Percentiles rank a stretch among this genome's conserved stretches.
Conservation (phyloP, 2,888 invertebrate genomes). For the Sicus ferrugineus region DNA sequence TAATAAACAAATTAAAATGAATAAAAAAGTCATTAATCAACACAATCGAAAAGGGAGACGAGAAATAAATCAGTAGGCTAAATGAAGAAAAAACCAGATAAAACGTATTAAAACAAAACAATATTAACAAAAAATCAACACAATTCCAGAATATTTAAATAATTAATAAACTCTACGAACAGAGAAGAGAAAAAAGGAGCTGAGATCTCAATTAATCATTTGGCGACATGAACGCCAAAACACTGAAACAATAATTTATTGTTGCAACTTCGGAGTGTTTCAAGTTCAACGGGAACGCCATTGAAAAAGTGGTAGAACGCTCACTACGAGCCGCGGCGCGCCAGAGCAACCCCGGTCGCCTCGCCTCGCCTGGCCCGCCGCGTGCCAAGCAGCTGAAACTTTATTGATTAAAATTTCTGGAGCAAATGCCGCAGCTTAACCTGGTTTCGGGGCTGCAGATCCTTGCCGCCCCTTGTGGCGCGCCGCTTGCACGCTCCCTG, state of each 20-base stretch:
- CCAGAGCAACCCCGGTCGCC: slow-evolving; percentile 17
- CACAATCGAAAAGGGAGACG: slow-evolving; percentile 37
- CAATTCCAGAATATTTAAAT: slow-evolving; percentile 16
- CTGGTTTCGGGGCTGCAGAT: slow-evolving; percentile 30
- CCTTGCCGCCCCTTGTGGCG: neutral
- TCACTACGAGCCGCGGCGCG: neutral
- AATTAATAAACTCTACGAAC: slow-evolving; percentile 34
- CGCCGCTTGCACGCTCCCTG: neutral
- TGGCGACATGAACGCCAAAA: slow-evolving; percentile 40
- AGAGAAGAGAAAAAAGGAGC: slow-evolving; percentile 20
- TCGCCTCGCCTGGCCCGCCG: neutral
- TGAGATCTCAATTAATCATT: slow-evolving; percentile 53
- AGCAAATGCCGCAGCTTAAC: slow-evolving; percentile 37
- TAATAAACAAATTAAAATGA: slow-evolving; percentile 47
- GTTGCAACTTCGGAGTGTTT: neutral
- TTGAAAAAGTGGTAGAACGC: slow-evolving; percentile 1
- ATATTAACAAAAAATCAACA: slow-evolving; percentile 35
- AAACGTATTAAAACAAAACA: slow-evolving; percentile 28
- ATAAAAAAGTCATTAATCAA: slow-evolving; percentile 54
- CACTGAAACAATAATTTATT: neutral
- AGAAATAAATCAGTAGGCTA: slow-evolving; percentile 2
- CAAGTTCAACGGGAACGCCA: slow-evolving; percentile 10
- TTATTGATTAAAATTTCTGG: slow-evolving; percentile 41
- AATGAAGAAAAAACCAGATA: neutral
- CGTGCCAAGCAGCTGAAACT: slow-evolving; percentile 28